These are phyloP conservation scores for Enteromius viviparus DNA, from an alignment of 2,797 vertebrate species.

Conservation along the genomic window DNA sequence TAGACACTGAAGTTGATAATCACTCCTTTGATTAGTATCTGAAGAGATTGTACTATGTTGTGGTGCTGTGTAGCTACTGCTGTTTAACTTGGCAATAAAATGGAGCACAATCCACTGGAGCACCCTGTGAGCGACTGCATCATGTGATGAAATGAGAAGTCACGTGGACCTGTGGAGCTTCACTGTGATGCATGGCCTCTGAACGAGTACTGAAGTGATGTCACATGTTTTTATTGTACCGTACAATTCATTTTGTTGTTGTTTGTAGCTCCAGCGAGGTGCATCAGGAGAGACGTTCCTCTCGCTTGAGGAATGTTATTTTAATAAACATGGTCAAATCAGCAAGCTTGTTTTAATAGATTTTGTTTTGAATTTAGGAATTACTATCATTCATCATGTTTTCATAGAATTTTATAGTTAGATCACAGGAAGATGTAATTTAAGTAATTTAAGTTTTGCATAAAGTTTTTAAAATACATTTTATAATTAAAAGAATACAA, in stretches of 20 bases:
- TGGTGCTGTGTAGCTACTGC: constrained; percentile 39
- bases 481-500: not conserved
- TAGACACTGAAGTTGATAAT: not conserved
- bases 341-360: not conserved
- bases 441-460: not conserved
- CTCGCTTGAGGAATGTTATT: constrained; percentile 46
- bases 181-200: constrained; percentile 50
- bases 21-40: constrained; percentile 28
- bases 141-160: not conserved
- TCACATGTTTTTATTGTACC: constrained; percentile 44
- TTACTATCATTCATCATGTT: not conserved
- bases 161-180: constrained; percentile 6
- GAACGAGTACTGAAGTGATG: constrained; percentile 50
- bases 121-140: not conserved
- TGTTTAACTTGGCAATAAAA: constrained; percentile 36
- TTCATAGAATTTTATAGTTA: not conserved
- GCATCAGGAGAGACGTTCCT: not conserved
- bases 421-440: not conserved
- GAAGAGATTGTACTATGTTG: constrained; percentile 28
- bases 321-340: constrained; percentile 55
- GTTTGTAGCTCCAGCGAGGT: constrained; percentile 27
- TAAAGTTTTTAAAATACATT: too few relatives aligned
- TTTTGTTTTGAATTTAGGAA: not conserved
- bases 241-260: constrained; percentile 23
- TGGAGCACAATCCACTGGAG: constrained; percentile 9